Percentiles rank a stretch among this genome's conserved stretches.
These are phyloP conservation scores for Brevimyrus niger DNA, from an alignment of 2,113 vertebrate genomes.

Conservation along the genomic window DNA sequence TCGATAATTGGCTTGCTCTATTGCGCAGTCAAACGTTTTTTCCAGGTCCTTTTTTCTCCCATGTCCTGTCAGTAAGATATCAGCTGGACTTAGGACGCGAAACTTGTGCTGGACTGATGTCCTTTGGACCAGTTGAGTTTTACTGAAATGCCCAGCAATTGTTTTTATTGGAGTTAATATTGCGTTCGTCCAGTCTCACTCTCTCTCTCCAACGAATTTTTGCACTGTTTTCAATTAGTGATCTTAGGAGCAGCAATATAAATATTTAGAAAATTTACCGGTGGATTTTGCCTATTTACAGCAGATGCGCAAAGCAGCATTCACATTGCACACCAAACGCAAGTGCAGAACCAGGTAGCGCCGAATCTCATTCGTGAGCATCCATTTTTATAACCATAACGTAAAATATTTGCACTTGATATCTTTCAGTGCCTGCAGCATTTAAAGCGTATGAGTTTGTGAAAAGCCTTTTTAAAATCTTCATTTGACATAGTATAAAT, in stretches of 20 bases:
- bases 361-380: not conserved
- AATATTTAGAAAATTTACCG: not conserved
- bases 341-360: not conserved
- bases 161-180: not conserved
- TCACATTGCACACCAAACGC: not conserved
- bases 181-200: not conserved
- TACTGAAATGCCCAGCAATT: not conserved
- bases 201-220: not conserved
- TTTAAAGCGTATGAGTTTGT: conserved; percentile 75
- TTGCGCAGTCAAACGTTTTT: not conserved
- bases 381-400: not conserved
- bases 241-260: not conserved
- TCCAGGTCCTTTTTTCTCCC: not conserved
- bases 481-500: conserved; percentile 92
- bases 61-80: not conserved
- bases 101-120: not conserved
- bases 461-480: conserved; percentile 91
- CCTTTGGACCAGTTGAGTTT: not conserved
- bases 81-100: not conserved
- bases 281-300: not conserved
- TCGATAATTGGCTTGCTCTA: not conserved
- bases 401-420: not conserved
- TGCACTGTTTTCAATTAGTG: not conserved
- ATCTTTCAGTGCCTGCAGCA: conserved; percentile 48
- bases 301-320: not conserved